Percentiles rank a stretch among this genome's conserved stretches.
phyloP scores from a whole-genome alignment of 2,113 vertebrate species.

The Dinomys branickii region DNA sequence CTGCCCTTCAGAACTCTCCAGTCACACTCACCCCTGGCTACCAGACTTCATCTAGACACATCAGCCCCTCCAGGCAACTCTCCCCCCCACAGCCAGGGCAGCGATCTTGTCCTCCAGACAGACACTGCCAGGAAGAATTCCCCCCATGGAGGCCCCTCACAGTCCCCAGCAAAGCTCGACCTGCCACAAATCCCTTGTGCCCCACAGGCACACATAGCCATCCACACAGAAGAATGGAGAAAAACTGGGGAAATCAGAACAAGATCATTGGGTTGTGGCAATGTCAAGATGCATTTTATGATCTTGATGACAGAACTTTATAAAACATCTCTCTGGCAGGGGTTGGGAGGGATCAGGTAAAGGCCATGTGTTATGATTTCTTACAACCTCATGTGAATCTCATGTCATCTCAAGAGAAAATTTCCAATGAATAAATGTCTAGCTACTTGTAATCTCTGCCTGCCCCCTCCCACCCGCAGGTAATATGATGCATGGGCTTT shows the following conservation, averaged over 20 bases:
- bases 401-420: neutral
- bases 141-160: neutral
- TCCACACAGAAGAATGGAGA: neutral
- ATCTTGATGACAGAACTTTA: too few relatives aligned
- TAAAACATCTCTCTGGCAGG: neutral
- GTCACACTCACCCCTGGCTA: neutral
- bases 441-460: neutral
- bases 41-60: neutral
- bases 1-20: too few relatives aligned
- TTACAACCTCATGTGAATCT: neutral
- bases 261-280: neutral
- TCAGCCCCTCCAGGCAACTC: neutral
- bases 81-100: neutral
- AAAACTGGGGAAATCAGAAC: neutral
- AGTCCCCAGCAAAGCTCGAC: neutral
- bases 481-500: neutral
- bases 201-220: fast-evolving
- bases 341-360: neutral
- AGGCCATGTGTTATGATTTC: neutral
- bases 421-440: neutral
- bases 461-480: neutral
- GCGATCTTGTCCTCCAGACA: neutral
- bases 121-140: neutral
- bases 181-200: neutral
- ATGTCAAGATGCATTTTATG: too few relatives aligned